Conservation (phyloP, 2,797 vertebrate species). For the Urocyon cinereoargenteus region DNA sequence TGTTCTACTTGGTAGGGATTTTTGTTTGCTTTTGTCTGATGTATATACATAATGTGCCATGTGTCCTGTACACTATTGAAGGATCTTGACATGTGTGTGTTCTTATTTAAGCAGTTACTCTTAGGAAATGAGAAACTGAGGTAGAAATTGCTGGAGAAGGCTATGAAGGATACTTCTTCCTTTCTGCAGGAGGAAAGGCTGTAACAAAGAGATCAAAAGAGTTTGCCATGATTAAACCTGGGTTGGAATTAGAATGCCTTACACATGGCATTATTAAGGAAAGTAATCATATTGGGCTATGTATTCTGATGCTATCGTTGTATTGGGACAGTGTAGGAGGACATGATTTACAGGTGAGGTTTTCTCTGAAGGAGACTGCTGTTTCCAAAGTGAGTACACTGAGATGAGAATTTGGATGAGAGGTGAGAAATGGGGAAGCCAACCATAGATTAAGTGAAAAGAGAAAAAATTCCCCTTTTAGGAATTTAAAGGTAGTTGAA, state of each 20-base stretch:
- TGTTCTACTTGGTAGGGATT: neutral
- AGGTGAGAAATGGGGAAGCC: neutral
- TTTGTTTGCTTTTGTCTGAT: neutral
- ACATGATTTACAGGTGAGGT: neutral
- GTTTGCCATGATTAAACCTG: neutral
- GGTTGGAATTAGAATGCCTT: neutral
- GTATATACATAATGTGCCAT: neutral
- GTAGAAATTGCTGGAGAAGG: neutral
- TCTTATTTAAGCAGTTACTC: neutral
- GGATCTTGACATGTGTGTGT: neutral
- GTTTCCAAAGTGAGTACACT: neutral
- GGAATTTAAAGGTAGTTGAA: neutral
- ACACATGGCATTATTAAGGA: neutral
- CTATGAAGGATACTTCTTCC: neutral
- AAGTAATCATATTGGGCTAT: neutral
- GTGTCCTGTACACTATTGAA: rapidly evolving
- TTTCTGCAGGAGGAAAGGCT: neutral
- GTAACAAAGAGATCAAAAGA: neutral
- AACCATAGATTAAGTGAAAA: neutral
- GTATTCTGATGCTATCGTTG: neutral
- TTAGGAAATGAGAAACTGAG: neutral
- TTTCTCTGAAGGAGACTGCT: neutral
- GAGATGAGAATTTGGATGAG: neutral
- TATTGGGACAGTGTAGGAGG: neutral
- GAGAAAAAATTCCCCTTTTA: neutral